Base-by-base conservation (phyloP, 2,888 invertebrate genomes). In the Drosophila maculinotata region DNA sequence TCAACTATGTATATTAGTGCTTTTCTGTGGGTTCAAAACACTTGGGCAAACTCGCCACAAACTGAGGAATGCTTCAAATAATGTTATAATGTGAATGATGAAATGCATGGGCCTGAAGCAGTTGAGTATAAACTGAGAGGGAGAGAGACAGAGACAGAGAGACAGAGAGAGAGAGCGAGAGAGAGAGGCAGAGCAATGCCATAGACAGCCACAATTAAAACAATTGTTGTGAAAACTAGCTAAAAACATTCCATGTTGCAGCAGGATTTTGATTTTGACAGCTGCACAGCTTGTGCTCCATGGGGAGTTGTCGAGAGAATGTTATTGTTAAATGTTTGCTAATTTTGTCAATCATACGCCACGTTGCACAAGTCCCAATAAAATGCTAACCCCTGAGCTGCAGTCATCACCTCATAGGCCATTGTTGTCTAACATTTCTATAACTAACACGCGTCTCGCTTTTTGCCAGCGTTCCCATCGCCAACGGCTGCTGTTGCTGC, bases 321-420 rank as follows among this genome's bases (percentile, higher is more conserved):
- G 30, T 31, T 49, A 35, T 53, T 57, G 49, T 64, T 60, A 71
- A 79, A 63, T 86, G 59, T 70, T 60, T 70, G 67, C 56, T 63
- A 64, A 76, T 76, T 73, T 52, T 48, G 77, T 83, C 67, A 86
- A 83, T 86, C 74, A 79, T 83, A 76, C 73, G 86, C 73, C 67
- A 63, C 62, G 68, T 70, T 86, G 86, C 73, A 76, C 74, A 69
- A 41, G 25, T 35, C 36, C 15, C 20, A 51, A 44, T 47, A 31
- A 45, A 53, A 36, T 25, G 31, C 3, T 26, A 26, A n/a, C 1
- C 12, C 39, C 23, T n/a, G 4, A 47, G 38, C 44, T 44, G 31
- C 48, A 54, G 15, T 28, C 48, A 33, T 28, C 58, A 57, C 26
- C 35, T 28, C 35, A 38, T 36, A 31, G 33, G 14, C 49, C 75